Conservation (phyloP, 2,113 vertebrate genomes). For the Oxyruncus cristatus region DNA sequence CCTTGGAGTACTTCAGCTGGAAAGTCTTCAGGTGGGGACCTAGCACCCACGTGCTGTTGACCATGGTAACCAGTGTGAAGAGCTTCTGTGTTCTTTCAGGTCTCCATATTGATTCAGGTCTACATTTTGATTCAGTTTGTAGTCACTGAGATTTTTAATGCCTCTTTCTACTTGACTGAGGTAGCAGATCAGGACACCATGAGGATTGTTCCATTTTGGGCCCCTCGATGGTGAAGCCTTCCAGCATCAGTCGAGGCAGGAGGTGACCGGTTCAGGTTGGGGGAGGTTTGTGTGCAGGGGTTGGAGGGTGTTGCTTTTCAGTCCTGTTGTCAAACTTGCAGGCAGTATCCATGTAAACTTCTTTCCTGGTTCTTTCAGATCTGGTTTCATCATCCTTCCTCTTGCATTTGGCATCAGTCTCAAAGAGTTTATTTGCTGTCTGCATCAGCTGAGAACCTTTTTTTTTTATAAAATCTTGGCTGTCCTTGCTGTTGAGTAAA, state of each 20-base stretch:
- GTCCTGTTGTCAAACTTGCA: neutral
- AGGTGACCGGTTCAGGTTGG: neutral
- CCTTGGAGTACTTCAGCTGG: neutral
- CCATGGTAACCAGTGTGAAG: neutral
- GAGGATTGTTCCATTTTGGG: neutral
- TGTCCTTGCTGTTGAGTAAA: neutral
- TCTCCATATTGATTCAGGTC: neutral
- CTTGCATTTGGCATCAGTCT: slow-evolving; percentile 3
- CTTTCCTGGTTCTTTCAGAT: neutral
- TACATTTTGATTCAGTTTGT: neutral
- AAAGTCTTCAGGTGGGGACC: neutral
- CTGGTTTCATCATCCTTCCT: neutral
- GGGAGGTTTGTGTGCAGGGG: neutral
- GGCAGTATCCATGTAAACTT: neutral
- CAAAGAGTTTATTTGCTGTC: neutral
- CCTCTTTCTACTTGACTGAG: neutral
- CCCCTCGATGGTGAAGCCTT: fast-evolving
- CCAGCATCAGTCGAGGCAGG: neutral
- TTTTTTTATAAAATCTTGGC: neutral
- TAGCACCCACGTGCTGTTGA: neutral
- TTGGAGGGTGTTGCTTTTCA: neutral
- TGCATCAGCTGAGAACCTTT: neutral
- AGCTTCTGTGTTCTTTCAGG: neutral
- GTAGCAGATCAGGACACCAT: neutral
- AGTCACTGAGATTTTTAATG: neutral